Percentiles rank a stretch among this genome's conserved stretches.
These are phyloP conservation scores for Geococcyx californianus DNA, from an alignment of 2,113 vertebrate species.

Conservation along the genomic window DNA sequence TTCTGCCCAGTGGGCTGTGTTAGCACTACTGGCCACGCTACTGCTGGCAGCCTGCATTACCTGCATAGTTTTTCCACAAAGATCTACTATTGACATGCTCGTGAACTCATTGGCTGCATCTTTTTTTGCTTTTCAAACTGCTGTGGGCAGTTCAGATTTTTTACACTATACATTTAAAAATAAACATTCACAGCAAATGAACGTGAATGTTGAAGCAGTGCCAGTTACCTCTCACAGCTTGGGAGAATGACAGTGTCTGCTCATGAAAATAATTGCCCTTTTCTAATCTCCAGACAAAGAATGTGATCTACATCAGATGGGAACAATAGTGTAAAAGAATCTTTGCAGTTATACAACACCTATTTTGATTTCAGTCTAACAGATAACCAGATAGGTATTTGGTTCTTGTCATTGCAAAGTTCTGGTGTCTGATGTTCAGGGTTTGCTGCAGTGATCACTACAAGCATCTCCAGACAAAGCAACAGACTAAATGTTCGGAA, in stretches of 20 bases:
- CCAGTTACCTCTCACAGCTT: neutral
- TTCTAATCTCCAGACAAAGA: neutral
- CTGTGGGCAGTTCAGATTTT: neutral
- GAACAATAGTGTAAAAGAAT: neutral
- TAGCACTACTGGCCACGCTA: accelerated
- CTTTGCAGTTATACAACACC: neutral
- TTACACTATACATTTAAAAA: neutral
- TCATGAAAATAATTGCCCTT: neutral
- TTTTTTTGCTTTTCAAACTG: neutral
- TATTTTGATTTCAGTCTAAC: neutral
- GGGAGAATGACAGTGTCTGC: neutral
- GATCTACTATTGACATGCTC: neutral
- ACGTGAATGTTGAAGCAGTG: neutral
- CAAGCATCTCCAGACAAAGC: neutral
- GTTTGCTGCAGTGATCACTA: neutral
- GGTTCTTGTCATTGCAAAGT: neutral
- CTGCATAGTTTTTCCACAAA: accelerated
- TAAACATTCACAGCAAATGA: neutral
- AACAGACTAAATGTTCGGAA: neutral
- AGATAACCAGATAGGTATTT: neutral
- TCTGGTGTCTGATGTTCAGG: neutral
- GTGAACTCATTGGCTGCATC: neutral
- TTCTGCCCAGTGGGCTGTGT: neutral
- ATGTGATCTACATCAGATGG: neutral
- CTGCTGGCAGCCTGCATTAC: neutral